These are phyloP conservation scores for Oreortyx pictus DNA, from an alignment of 2,797 vertebrate genomes.

Conservation along the genomic window DNA sequence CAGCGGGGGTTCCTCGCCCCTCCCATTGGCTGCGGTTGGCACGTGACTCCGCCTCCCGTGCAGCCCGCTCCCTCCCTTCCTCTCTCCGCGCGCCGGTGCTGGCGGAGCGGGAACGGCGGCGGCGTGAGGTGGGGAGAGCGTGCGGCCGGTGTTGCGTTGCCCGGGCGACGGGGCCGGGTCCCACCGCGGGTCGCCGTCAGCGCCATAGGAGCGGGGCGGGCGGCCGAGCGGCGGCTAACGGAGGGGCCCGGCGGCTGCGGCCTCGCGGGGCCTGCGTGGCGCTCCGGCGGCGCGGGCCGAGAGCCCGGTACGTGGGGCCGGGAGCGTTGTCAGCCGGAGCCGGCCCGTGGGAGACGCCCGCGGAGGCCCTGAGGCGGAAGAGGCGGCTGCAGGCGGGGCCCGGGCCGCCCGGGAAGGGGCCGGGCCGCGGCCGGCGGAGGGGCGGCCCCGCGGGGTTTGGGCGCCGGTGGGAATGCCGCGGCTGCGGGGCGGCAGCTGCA, in stretches of 20 bases:
- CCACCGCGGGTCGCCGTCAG: constrained; percentile 29
- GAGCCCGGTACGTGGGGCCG: not conserved
- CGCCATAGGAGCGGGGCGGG: constrained; percentile 14
- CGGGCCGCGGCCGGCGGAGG: not conserved
- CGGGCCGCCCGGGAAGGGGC: not conserved
- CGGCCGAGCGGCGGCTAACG: not conserved
- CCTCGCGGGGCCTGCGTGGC: not conserved
- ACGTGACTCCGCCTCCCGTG: not conserved
- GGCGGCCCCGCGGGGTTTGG: too few species aligned
- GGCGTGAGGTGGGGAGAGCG: not conserved
- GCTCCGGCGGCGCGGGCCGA: not conserved
- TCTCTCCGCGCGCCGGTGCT: not conserved
- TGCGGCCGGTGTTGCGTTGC: not conserved
- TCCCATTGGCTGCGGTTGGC: constrained; percentile 47
- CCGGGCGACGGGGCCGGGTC: constrained; percentile 26
- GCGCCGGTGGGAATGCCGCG: too few species aligned
- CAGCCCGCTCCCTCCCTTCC: not conserved
- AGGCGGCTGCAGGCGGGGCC: not conserved
- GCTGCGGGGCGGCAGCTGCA: not conserved
- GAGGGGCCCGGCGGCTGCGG: not conserved
- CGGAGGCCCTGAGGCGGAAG: not conserved
- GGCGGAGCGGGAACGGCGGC: not conserved
- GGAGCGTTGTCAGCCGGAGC: not conserved
- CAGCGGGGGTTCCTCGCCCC: too few species aligned
- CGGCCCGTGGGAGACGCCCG: too few species aligned